Evolutionary conservation across 2,113 vertebrate species (phyloP).

Genomic region (Notiomystis cincta): DNA sequence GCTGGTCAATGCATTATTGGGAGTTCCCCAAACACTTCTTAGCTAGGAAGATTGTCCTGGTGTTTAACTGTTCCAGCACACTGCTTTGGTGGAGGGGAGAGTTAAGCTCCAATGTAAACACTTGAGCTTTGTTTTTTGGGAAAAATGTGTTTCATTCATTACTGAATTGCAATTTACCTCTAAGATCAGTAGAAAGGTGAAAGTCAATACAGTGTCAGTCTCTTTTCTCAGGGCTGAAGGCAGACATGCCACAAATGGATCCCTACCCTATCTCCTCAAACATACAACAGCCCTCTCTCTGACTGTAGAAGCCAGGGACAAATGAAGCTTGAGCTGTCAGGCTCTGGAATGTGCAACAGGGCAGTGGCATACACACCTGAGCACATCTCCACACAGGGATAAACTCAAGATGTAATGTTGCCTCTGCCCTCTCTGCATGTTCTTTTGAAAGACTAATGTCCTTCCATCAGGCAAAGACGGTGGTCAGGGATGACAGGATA

Average conservation of each 20-base stretch:
- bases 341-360: not conserved
- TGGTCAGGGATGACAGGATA: not conserved
- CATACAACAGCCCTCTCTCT: not conserved
- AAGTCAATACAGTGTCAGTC: not conserved
- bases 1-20: not conserved
- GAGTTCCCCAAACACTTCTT: not conserved
- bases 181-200: not conserved
- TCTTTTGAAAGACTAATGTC: not conserved
- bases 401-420: not conserved
- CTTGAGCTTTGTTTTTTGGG: not conserved
- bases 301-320: not conserved
- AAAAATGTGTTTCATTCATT: not conserved
- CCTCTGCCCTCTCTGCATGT: not conserved
- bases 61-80: not conserved
- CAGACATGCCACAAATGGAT: not conserved
- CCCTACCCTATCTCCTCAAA: not conserved
- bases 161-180: not conserved
- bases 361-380: not conserved
- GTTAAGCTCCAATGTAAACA: not conserved
- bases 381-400: not conserved
- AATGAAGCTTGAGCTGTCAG: not conserved
- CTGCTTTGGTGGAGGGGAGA: not conserved
- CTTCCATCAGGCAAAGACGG: not conserved
- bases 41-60: not conserved
- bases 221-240: not conserved